Conservation (phyloP, 1,140 invertebrate species). For the Tetragnatha versicolor region DNA sequence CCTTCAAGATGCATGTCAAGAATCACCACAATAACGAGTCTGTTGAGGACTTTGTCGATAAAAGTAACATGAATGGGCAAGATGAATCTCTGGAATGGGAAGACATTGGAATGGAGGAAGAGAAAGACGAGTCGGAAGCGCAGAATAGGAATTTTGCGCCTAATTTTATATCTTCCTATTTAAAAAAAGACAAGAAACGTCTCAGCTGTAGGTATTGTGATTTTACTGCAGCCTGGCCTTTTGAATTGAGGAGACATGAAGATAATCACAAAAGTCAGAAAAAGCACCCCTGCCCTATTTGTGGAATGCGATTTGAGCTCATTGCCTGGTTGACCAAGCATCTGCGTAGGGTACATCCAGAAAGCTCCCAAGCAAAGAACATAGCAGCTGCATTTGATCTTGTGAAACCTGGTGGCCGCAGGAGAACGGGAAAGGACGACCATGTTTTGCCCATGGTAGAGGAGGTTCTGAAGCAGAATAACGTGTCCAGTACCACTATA, state of each 20-base stretch:
- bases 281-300: conserved; percentile 53
- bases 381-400: conserved; percentile 49
- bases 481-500: neutral
- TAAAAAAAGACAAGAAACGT: too few relatives aligned
- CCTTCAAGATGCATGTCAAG: conserved; percentile 88
- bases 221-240: conserved; percentile 69
- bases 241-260: conserved; percentile 67
- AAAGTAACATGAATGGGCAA: conserved; percentile 11
- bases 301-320: conserved; percentile 54
- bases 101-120: conserved; percentile 57
- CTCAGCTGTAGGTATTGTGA: conserved; percentile 67
- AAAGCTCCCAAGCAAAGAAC: conserved; percentile 49
- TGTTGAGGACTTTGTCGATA: conserved; percentile 12
- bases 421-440: conserved; percentile 32
- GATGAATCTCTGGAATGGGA: conserved; percentile 26
- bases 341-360: conserved; percentile 44
- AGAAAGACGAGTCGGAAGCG: conserved; percentile 39
- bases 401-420: conserved; percentile 18
- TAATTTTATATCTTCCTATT: too few relatives aligned
- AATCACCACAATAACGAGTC: conserved; percentile 62
- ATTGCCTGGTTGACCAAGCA: conserved; percentile 52
- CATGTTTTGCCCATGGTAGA: conserved; percentile 37
- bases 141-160: conserved; percentile 36
- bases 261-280: conserved; percentile 43
- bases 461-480: conserved; percentile 42